phyloP scores from a whole-genome alignment of 1,140 invertebrate species.

The Pseudomyrmex pallidus region DNA sequence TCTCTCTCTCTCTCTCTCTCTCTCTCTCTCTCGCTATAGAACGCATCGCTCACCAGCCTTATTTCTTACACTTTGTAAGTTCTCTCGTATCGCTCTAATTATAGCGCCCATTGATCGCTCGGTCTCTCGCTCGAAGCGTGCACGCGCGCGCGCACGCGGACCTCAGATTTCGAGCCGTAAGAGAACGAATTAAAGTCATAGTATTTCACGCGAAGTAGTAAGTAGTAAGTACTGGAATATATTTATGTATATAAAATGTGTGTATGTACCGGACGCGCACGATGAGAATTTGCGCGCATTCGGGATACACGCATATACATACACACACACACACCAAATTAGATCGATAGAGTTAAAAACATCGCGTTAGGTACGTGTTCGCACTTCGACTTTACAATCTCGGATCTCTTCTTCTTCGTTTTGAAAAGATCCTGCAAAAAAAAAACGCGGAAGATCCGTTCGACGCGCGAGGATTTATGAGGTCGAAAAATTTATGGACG shows the following conservation, averaged over 20 bases:
- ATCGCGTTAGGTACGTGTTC: no score
- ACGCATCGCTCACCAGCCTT: constrained; percentile 51
- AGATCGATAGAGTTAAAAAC: constrained; percentile 1
- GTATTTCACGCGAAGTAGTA: not conserved
- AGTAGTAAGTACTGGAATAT: no score
- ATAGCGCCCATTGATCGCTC: constrained; percentile 43
- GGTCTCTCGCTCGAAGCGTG: constrained; percentile 44
- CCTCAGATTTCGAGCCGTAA: not conserved
- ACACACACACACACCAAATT: no score
- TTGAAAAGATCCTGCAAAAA: no score
- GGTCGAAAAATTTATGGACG: not conserved
- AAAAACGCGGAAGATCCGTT: not conserved
- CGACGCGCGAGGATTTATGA: not conserved
- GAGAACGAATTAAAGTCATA: not conserved
- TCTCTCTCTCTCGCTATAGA: no score
- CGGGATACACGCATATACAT: not conserved
- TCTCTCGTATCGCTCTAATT: constrained; percentile 24
- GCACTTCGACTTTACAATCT: no score
- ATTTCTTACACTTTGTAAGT: constrained; percentile 47
- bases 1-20: not conserved
- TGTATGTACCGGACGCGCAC: not conserved
- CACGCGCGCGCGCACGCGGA: not conserved
- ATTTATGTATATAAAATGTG: not conserved
- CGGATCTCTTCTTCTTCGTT: no score
- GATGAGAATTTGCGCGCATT: not conserved